Evolutionary conservation across 2,797 vertebrate species (phyloP).

Genomic region (Prunella strophiata): DNA sequence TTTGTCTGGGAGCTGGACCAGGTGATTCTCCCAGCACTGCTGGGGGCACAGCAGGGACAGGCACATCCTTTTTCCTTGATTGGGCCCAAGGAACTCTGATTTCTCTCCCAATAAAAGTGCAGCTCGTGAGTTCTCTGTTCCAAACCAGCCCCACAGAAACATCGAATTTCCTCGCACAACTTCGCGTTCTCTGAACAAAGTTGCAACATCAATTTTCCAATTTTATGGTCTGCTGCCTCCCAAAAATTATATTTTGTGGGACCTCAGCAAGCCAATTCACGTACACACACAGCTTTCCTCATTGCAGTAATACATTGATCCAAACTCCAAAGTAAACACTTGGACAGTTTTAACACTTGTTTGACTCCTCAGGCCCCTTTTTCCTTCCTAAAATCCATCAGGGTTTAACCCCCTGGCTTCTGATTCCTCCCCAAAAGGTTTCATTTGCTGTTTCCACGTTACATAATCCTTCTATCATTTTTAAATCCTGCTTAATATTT

Average conservation of each 20-base stretch:
- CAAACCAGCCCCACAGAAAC: neutral
- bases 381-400: neutral
- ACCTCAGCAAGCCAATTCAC: neutral
- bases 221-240: constrained; percentile 25
- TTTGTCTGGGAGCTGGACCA: neutral
- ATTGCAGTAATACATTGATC: neutral
- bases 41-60: neutral
- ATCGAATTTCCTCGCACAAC: neutral
- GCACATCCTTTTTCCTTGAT: rapidly evolving
- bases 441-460: neutral
- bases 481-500: neutral
- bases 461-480: neutral
- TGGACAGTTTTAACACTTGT: neutral
- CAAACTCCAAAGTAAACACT: neutral
- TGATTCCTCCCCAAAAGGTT: neutral
- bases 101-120: neutral
- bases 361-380: neutral
- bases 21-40: no score
- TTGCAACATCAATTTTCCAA: constrained; percentile 46
- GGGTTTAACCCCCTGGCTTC: neutral
- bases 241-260: constrained; percentile 29
- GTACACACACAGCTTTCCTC: neutral
- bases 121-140: neutral
- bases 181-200: neutral
- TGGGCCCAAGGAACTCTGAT: neutral